Conservation (phyloP, 2,888 invertebrate species). For the Peribatodes rhomboidaria region DNA sequence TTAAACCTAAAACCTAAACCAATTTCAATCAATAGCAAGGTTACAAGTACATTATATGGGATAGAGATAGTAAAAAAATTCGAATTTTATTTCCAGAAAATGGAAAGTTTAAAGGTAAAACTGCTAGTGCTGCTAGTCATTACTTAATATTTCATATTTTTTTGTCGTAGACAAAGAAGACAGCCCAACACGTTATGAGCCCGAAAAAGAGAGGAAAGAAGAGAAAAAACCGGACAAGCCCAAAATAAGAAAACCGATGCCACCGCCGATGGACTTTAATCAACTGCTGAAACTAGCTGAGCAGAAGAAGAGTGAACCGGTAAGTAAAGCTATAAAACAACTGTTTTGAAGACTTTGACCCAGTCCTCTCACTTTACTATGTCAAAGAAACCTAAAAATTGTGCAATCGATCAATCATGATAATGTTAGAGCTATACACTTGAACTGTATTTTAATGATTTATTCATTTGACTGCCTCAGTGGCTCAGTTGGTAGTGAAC, state of each 20-base stretch:
- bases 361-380: too few relatives aligned
- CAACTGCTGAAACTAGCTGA: conserved; percentile 93
- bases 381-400: too few relatives aligned
- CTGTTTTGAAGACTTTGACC: background rate
- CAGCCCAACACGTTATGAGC: conserved; percentile 71
- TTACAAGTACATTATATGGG: too few relatives aligned
- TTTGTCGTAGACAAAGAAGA: conserved; percentile 50
- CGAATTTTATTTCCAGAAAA: background rate
- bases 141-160: background rate
- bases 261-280: conserved; percentile 93
- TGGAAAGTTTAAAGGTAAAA: background rate
- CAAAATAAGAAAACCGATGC: conserved; percentile 87
- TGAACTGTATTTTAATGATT: too few relatives aligned
- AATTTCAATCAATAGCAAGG: too few relatives aligned
- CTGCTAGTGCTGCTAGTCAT: background rate
- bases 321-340: conserved; percentile 57
- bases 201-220: conserved; percentile 73
- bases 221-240: conserved; percentile 83
- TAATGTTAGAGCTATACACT: too few relatives aligned
- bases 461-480: too few relatives aligned
- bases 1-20: too few relatives aligned
- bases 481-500: too few relatives aligned
- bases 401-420: too few relatives aligned
- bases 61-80: too few relatives aligned
- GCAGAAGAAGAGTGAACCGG: conserved; percentile 93